Evolutionary conservation across 2,888 invertebrate species (phyloP).

Genomic region (Cordilura impudica): DNA sequence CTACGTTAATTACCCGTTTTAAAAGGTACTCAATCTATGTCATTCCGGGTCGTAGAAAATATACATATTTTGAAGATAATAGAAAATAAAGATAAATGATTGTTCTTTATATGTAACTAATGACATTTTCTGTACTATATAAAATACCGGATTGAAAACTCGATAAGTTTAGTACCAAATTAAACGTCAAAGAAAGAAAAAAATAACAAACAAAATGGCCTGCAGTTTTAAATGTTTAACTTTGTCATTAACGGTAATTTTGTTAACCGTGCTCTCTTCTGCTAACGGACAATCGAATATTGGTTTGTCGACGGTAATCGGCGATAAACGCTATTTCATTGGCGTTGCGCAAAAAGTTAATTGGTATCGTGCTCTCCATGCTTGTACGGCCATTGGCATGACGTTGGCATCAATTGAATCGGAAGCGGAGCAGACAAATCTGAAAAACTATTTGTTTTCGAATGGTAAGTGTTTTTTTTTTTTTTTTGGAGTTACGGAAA

Average conservation of each 20-base stretch:
- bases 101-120: too few species aligned
- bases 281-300: background rate
- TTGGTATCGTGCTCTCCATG: conserved; percentile 63
- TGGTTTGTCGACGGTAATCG: background rate
- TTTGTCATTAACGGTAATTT: background rate
- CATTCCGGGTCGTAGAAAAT: background rate
- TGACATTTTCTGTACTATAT: too few species aligned
- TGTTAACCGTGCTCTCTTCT: background rate
- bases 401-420: conserved; percentile 57
- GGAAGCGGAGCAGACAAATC: conserved; percentile 6
- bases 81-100: too few species aligned
- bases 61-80: background rate
- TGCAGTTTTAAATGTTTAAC: background rate
- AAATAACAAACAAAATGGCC: background rate
- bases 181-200: background rate
- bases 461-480: background rate
- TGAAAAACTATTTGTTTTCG: conserved; percentile 1
- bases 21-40: too few species aligned
- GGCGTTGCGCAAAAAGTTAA: conserved; percentile 45
- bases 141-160: too few species aligned
- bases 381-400: conserved; percentile 56
- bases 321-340: conserved; percentile 50
- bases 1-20: too few species aligned
- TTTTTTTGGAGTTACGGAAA: too few species aligned
- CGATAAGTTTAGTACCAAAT: background rate